Conservation (phyloP, 2,888 invertebrate species). For the Andricus quercusramuli region DNA sequence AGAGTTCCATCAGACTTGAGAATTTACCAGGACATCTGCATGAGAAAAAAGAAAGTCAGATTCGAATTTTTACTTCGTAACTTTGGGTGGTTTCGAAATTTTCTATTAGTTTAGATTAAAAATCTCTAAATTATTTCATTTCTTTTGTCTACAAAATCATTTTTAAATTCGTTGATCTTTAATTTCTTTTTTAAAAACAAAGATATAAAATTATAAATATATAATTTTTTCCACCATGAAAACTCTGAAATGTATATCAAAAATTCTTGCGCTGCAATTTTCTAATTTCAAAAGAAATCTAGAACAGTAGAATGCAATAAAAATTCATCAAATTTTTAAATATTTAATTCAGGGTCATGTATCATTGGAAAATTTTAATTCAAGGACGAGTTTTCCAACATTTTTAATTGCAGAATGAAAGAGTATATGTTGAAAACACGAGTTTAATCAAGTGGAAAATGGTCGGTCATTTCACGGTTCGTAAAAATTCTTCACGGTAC, state of each 20-base stretch:
- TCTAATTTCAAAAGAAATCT: neutral
- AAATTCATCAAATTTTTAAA: neutral
- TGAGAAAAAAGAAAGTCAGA: neutral
- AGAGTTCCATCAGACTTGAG: slow-evolving; percentile 2
- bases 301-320: neutral
- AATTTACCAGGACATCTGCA: neutral
- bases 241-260: neutral
- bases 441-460: neutral
- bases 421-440: neutral
- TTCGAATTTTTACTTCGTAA: no score
- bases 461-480: no score
- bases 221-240: neutral
- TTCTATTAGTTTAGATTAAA: neutral
- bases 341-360: neutral
- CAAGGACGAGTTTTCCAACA: neutral
- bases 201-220: neutral
- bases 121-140: neutral
- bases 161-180: neutral
- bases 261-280: neutral
- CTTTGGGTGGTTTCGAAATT: no score
- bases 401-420: neutral
- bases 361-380: neutral
- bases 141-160: no score
- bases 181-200: neutral
- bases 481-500: no score